Percentiles rank a stretch among this genome's conserved stretches.
phyloP scores from a whole-genome alignment of 2,888 invertebrate species.

The Pelosia muscerda region DNA sequence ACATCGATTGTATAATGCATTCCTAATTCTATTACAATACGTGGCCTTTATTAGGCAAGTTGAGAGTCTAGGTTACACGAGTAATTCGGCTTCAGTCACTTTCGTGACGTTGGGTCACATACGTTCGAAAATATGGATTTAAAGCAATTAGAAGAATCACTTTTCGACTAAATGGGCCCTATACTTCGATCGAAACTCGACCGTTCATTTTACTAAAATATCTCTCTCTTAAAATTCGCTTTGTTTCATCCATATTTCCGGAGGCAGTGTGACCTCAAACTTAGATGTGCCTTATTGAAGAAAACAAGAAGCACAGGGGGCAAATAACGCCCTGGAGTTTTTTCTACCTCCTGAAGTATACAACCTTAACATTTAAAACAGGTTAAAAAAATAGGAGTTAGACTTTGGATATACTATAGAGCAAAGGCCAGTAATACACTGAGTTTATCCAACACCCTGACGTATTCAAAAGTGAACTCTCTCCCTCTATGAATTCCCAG shows the following conservation, averaged over 20 bases:
- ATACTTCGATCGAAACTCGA: constrained; percentile 49
- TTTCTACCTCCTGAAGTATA: constrained; percentile 74
- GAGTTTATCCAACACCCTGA: constrained; percentile 15
- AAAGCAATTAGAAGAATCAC: constrained; percentile 54
- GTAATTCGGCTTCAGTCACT: constrained; percentile 72
- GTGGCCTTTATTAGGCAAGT: constrained; percentile 57
- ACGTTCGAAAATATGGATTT: constrained; percentile 65
- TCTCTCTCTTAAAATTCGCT: constrained; percentile 64
- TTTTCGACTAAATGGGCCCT: constrained; percentile 57
- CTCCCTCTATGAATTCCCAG: no score
- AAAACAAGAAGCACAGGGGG: constrained; percentile 85
- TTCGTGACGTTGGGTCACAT: constrained; percentile 59
- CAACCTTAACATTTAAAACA: constrained; percentile 84
- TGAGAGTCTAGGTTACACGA: constrained; percentile 62
- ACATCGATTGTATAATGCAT: constrained; percentile 61
- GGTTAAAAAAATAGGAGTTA: constrained; percentile 87
- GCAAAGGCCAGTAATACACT: constrained; percentile 52
- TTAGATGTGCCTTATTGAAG: constrained; percentile 71
- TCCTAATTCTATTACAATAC: constrained; percentile 61
- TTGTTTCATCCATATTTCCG: constrained; percentile 61
- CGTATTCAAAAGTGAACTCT: constrained; percentile 17
- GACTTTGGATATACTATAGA: constrained; percentile 83
- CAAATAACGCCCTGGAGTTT: constrained; percentile 70
- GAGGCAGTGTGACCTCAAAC: constrained; percentile 59
- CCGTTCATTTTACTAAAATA: constrained; percentile 61